A percentile compares a stretch with the other conserved stretches of the same genome.
These are phyloP conservation scores for Spilogale gracilis DNA, from an alignment of 2,113 vertebrate species.

Conservation along the genomic window DNA sequence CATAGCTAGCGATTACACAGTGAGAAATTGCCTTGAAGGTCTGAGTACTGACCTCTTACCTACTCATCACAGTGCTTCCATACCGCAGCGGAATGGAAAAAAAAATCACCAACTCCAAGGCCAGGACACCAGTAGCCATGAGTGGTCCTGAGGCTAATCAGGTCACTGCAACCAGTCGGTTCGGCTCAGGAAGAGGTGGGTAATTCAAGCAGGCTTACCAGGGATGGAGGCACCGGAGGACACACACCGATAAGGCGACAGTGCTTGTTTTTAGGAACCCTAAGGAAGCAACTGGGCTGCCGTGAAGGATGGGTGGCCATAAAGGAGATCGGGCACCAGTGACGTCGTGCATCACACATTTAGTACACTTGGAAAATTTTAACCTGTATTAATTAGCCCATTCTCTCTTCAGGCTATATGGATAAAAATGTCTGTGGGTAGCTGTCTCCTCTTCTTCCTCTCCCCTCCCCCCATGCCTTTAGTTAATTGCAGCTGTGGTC, in stretches of 20 bases:
- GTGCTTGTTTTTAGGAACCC: not conserved
- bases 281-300: not conserved
- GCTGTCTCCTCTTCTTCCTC: constrained; percentile 71
- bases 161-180: not conserved
- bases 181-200: not conserved
- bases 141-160: not conserved
- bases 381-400: constrained; percentile 22
- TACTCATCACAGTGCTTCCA: not conserved
- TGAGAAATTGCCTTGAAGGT: not conserved
- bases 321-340: not conserved
- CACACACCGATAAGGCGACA: not conserved
- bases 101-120: not conserved
- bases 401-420: constrained; percentile 46
- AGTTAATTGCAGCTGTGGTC: constrained; percentile 89
- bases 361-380: not conserved
- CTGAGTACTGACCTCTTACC: not conserved
- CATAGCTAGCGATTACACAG: not conserved
- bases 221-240: not conserved
- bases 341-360: not conserved
- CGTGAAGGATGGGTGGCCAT: not conserved
- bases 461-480: constrained; percentile 56
- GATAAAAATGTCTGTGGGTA: constrained; percentile 73
- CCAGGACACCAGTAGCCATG: not conserved
- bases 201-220: not conserved
- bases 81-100: not conserved